phyloP scores from a whole-genome alignment of 2,888 invertebrate genomes.

The Drosophila colorata region DNA sequence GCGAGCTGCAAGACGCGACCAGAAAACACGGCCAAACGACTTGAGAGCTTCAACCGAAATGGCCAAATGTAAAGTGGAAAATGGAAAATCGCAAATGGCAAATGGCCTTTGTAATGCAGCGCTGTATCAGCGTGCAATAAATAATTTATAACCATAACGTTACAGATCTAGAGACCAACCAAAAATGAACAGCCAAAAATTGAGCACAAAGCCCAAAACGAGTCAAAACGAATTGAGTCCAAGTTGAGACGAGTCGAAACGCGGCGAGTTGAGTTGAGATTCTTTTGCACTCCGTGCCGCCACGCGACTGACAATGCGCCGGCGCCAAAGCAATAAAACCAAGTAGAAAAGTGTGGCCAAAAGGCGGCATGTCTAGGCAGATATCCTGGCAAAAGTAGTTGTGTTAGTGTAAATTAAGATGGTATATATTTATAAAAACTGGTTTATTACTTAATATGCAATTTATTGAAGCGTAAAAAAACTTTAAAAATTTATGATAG shows the following conservation, averaged over 20 bases:
- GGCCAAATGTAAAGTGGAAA: constrained; percentile 31
- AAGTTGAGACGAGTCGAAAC: constrained; percentile 10
- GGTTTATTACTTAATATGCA: too few species aligned
- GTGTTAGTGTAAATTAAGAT: neutral
- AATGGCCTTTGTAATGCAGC: constrained; percentile 46
- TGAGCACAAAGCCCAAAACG: constrained; percentile 21
- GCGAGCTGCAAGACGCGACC: constrained; percentile 24
- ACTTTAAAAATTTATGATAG: too few species aligned
- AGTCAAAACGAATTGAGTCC: constrained; percentile 25
- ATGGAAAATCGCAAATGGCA: constrained; percentile 30
- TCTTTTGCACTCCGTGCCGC: constrained; percentile 27
- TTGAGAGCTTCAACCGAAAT: constrained; percentile 21
- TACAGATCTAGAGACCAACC: constrained; percentile 50
- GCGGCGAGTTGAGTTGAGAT: constrained; percentile 11
- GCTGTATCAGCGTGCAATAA: constrained; percentile 66
- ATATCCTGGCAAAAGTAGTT: constrained; percentile 14
- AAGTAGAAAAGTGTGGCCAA: neutral
- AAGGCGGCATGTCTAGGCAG: neutral
- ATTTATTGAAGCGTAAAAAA: too few species aligned
- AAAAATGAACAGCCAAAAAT: constrained; percentile 23
- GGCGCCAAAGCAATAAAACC: constrained; percentile 67
- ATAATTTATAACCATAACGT: constrained; percentile 71
- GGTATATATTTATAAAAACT: too few species aligned
- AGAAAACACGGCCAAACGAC: neutral
- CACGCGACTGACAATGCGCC: constrained; percentile 48